Evolutionary conservation across 2,113 vertebrate species (phyloP), one percentile per base, ranked within the genome.

Genomic region (Hirundichthys speculiger): DNA sequence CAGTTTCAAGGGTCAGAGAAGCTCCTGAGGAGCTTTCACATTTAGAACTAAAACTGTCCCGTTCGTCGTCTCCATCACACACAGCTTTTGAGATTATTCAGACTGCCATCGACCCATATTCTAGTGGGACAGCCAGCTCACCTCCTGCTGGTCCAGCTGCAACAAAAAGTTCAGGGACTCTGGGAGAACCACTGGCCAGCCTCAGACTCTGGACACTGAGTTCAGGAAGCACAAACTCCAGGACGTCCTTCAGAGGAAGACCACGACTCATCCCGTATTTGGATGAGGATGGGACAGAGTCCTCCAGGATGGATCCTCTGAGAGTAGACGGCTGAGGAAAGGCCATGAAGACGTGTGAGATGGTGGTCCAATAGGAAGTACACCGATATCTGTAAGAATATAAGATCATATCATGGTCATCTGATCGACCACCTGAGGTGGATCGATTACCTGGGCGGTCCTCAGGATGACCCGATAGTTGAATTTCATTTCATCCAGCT

Each of bases 131-230:
- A 48, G 14, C 46, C 20, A 48, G 46, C 63, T 65, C 15, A 65
- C 63, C 63, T 54, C 63, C 41, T 47, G 51, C 63, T 65, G 63
- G 42, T 65, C 63, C 41, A 65, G 41, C 21, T 65, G 50, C 51
- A 65, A 41, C 41, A 65, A 41, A 19, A 65, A 19, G 18, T 65
- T n/a, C 51, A 39, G 63, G 27, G 12, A 65, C 63, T 46, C 20
- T 34, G 25, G 51, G 63, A 34, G 63, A 65, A 54, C 30, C 21
- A 9, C 50, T n/a, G 12, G 63, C 63, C 27, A 45, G 25, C 24
- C 41, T 45, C 12, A 65, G 63, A 39, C 19, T 39, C 50, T 65
- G 41, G 25, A 65, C 22, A 4, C 34, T 46, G 8, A 65, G 51
- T 38, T 65, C 50, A 34, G 63, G 50, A 18, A 65, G 25, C 25